A percentile compares a stretch with the other conserved stretches of the same genome.
phyloP scores from a whole-genome alignment of 2,113 vertebrate species.

The Bubo bubo region DNA sequence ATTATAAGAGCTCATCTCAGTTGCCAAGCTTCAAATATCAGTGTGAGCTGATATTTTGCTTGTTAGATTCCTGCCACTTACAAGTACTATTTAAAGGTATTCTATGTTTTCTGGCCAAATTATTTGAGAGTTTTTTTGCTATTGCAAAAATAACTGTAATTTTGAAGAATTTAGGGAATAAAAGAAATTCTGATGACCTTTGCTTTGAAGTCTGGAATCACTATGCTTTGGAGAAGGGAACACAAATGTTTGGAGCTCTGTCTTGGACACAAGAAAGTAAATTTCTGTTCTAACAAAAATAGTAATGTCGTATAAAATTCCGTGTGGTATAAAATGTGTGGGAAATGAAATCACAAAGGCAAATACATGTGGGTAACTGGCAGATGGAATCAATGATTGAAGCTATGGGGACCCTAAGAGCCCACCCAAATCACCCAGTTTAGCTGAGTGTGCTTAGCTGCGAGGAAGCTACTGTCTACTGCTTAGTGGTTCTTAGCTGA shows the following conservation, averaged over 20 bases:
- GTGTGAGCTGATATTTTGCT: background rate
- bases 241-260: background rate
- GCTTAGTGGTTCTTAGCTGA: background rate
- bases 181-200: background rate
- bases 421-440: background rate
- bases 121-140: background rate
- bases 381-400: background rate
- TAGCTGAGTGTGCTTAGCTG: background rate
- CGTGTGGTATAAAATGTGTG: background rate
- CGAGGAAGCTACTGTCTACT: background rate
- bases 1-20: background rate
- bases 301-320: background rate
- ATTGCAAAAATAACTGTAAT: background rate
- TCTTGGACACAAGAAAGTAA: background rate
- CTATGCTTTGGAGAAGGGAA: background rate
- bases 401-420: background rate
- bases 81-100: background rate
- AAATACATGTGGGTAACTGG: background rate
- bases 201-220: background rate
- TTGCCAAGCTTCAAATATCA: background rate
- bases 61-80: background rate
- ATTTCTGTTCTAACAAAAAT: background rate
- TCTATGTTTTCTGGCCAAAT: background rate
- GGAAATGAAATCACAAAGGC: background rate
- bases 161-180: background rate